Evolutionary conservation across 2,888 invertebrate species (phyloP), one percentile per base, ranked within the genome.

Genomic region (Rhodophaea formosa): DNA sequence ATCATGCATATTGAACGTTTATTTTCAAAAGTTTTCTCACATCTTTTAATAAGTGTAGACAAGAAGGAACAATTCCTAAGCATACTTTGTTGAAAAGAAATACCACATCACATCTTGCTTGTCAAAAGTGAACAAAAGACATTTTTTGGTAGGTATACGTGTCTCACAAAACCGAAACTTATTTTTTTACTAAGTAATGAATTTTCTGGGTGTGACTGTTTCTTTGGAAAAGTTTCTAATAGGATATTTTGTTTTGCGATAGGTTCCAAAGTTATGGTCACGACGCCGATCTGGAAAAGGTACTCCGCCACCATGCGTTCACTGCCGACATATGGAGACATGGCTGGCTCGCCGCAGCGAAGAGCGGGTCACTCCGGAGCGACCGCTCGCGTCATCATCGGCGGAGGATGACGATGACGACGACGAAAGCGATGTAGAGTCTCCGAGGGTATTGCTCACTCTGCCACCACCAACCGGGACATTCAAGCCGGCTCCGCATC

Each of bases 251-350:
- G 54, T 55, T n/a, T n/a, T 29, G 14, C 7, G 8, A 61, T 92
- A 94, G 82, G 94, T 94, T 62, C 93, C 94, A 8, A 92, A 94
- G 8, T 90, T 94, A 52, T 94, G 93, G 80, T 94, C 93, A 59
- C 89, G 93, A 42, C 92, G 94, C 45, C 93, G 93, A 63, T 94
- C 93, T 44, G 93, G 94, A 65, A 93, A 94, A 68, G 92, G 93
- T 44, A 94, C 94, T 68, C 93, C 94, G 54, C 94, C 94, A 57
- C 93, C 94, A 63, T 96, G 96, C 83, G 93, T 95, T 64, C 96
- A 96, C 75, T 96, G 96, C 79, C 92, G 93, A 32, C 96, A 95
- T 72, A 86, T 96, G 82, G 95, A 96, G 74, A 95, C 95, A 72
- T 95, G 95, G 91, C 92, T 93, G 65, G 93, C 92, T 59, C 90